Evolutionary conservation across 2,797 vertebrate species (phyloP).

Genomic region (Manis javanica): DNA sequence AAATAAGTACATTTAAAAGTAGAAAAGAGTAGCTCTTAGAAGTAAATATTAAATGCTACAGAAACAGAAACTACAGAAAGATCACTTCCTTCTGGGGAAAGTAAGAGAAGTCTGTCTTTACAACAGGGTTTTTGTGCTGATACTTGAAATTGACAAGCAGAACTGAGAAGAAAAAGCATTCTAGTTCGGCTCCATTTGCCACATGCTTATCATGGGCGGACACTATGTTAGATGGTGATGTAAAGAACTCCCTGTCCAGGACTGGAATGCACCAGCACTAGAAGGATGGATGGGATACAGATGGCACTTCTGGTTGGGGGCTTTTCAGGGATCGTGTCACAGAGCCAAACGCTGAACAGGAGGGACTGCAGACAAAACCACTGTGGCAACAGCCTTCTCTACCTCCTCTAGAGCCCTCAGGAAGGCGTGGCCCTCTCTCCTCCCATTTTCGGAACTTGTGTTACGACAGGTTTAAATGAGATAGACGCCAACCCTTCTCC

Average conservation of each 20-base stretch:
- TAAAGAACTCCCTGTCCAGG: too few species aligned
- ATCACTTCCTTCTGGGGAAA: not conserved
- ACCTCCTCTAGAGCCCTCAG: not conserved
- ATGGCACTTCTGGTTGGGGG: fast-evolving
- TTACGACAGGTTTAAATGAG: not conserved
- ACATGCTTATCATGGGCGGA: fast-evolving
- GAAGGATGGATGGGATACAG: not conserved
- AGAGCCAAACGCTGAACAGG: not conserved
- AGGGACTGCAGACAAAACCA: not conserved
- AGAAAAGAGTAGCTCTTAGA: not conserved
- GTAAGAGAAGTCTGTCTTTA: not conserved
- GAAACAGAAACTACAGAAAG: not conserved
- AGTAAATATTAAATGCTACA: not conserved
- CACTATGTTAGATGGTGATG: not conserved
- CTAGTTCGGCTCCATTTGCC: not conserved
- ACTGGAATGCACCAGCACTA: fast-evolving
- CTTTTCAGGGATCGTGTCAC: not conserved
- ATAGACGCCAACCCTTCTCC: not conserved
- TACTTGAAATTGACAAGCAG: not conserved
- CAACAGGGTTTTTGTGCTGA: not conserved
- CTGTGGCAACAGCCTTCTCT: not conserved
- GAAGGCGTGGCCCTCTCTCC: not conserved
- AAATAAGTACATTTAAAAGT: not conserved
- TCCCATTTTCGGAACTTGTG: not conserved
- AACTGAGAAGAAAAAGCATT: not conserved